These are phyloP conservation scores for Lophura nycthemera DNA, from an alignment of 2,113 vertebrate species.

Conservation along the genomic window DNA sequence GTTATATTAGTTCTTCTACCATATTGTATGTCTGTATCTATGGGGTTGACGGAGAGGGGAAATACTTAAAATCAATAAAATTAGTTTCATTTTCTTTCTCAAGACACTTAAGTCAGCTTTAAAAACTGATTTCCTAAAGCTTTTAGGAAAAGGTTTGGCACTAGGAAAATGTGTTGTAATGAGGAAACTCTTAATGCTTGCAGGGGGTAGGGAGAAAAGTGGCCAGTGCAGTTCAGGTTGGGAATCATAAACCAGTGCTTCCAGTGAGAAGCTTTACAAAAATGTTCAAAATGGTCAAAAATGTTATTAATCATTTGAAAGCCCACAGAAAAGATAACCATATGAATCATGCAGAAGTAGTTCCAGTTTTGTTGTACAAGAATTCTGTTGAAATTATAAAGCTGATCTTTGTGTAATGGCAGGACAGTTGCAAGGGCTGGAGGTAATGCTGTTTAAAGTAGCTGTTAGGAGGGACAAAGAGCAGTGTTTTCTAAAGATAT, in stretches of 20 bases:
- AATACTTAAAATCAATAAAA: background rate
- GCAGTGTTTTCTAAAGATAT: background rate
- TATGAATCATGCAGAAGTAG: background rate
- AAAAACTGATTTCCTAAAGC: background rate
- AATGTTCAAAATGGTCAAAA: background rate
- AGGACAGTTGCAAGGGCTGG: background rate
- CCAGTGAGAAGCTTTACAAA: background rate
- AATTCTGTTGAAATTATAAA: background rate
- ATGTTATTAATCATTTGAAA: fast-evolving
- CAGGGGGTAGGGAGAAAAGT: background rate
- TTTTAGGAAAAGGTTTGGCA: background rate
- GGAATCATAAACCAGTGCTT: background rate
- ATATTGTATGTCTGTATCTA: background rate
- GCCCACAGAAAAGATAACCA: background rate
- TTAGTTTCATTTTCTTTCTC: background rate
- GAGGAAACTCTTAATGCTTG: background rate
- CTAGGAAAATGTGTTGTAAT: background rate
- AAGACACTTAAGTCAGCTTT: background rate
- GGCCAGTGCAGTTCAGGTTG: background rate
- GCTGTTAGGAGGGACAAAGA: background rate
- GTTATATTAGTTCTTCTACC: background rate
- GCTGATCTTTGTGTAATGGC: fast-evolving
- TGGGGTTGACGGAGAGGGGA: background rate
- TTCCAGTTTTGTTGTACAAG: background rate
- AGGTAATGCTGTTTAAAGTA: background rate